Base-by-base conservation (phyloP, 2,113 vertebrate genomes). In the Muntiacus muntjak region DNA sequence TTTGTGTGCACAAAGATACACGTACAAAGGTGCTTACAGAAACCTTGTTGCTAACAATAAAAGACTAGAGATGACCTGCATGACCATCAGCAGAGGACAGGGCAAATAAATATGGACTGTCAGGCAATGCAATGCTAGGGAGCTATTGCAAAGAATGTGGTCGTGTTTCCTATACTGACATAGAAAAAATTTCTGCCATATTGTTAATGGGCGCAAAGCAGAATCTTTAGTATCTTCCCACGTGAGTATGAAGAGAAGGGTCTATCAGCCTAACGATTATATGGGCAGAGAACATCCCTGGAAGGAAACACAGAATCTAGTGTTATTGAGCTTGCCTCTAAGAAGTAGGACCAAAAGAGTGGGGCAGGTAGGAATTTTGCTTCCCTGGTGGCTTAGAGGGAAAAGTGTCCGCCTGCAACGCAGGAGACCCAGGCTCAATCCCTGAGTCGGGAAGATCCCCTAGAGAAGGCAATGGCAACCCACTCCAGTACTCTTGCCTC, bases 271-370 rank as follows among this genome's bases (percentile, higher is more conserved):
- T 28, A 58, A 86, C 0, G 40, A 79, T 74, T 87, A 33, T n/a
- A 8, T 17, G 93, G 23, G 33, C 71, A 43, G 76, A 89, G 78
- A 76, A 47, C 25, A 43, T 28, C 93, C 95, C 97, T 87, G 74
- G 94, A 74, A 98, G 60, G 58, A 96, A 81, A 92, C 28, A 30
- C 57, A 58, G 87, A 95, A 64, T 40, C 26, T 13, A 33, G 26
- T 86, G 50, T 21, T 45, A 67, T 2, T 13, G 4, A 43, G 81
- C 87, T 67, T 91, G 86, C 76, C 93, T 93, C 94, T 54, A 91
- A 88, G 91, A 93, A 62, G 82, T 6, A 89, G 54, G 21, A 57
- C 33, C 43, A 88, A 89, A 62, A 79, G 67, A 57, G 21, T 43
- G 2, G 2, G 52, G 43, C 92, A 89, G 50, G 50, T 17, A 54